Evolutionary conservation across 2,888 invertebrate species (phyloP), one percentile per base, ranked within the genome.

Genomic region (Ochropleura plecta): DNA sequence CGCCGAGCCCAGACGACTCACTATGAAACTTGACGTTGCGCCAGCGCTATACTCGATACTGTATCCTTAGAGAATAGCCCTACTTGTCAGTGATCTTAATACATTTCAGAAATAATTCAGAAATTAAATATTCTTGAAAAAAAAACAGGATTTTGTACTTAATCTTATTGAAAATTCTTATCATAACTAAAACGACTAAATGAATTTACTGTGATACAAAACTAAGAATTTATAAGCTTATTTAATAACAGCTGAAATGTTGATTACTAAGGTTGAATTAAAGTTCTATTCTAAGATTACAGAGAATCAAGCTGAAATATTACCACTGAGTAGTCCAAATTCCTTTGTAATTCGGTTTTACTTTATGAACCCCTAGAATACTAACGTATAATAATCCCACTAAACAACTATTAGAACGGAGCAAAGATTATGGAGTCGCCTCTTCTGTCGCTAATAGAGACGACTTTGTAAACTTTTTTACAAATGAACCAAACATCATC

Each of bases 341-440:
- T 16, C 9, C 20, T 73, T 79, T 63, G 4, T 72, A 18, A 55
- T 51, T 76, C 9, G 40, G 9, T 63, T 63, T 63, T 72, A 14
- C 30, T 69, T 48, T 53, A 62, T 55, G 12, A 42, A 46, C 0
- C 42, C 18, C 5, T 51, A 30, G 6, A 40, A 57, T 3, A 30
- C 40, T 16, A 12, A n/a, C 0, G 14, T 79, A 53, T 9, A 14
- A 44, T 72, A 0, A 48, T 42, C 7, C 2, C 5, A 12, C 5
- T 69, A 6, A 62, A 48, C 63, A 46, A 14, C 6, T 48, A 42
- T 18, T 55, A 62, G 20, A 30, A 3, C 8, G 10, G n/a, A 53
- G 9, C 57, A 30, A 20, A 57, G 14, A 57, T 10, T 1, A 57
- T 20, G 14, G 14, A 57, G 2, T 20, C 20, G 20, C 30, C 30